Percentiles rank a stretch among this genome's conserved stretches.
phyloP scores from a whole-genome alignment of 2,888 invertebrate genomes.

The Oxycera nigricornis region DNA sequence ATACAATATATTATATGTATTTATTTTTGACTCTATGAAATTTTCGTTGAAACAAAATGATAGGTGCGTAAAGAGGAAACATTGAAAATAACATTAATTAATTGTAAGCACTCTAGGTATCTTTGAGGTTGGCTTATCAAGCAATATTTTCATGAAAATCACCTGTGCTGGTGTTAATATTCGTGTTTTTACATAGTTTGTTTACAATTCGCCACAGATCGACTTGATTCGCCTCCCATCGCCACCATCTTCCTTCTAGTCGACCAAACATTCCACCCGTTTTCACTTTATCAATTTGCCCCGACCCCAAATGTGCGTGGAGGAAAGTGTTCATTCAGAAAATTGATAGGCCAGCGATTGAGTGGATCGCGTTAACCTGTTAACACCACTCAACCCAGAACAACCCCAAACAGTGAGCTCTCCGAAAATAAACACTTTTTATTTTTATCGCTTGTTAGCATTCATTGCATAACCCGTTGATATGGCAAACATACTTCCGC shows the following conservation, averaged over 20 bases:
- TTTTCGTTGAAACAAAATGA: too few species aligned
- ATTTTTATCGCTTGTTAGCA: conserved; percentile 26
- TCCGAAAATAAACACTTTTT: conserved; percentile 24
- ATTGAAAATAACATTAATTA: too few species aligned
- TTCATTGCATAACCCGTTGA: conserved; percentile 26
- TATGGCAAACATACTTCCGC: not conserved
- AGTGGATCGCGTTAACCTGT: conserved; percentile 21
- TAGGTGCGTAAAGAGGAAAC: too few species aligned
- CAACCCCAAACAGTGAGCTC: not conserved
- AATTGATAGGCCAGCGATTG: not conserved
- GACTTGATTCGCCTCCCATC: not conserved
- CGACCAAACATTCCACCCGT: not conserved
- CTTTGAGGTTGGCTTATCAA: too few species aligned
- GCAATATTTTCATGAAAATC: too few species aligned
- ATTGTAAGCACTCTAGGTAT: too few species aligned
- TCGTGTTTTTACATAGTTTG: too few species aligned
- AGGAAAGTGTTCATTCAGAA: conserved; percentile 2
- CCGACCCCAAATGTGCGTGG: not conserved
- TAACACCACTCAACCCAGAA: not conserved
- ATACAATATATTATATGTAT: too few species aligned
- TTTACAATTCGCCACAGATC: not conserved
- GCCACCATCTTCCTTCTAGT: not conserved
- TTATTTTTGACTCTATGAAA: too few species aligned
- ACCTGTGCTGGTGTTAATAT: too few species aligned
- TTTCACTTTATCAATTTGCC: conserved; percentile 1